These are phyloP conservation scores for Platycheirus rosarum DNA, from an alignment of 2,888 invertebrate species.

Conservation along the genomic window DNA sequence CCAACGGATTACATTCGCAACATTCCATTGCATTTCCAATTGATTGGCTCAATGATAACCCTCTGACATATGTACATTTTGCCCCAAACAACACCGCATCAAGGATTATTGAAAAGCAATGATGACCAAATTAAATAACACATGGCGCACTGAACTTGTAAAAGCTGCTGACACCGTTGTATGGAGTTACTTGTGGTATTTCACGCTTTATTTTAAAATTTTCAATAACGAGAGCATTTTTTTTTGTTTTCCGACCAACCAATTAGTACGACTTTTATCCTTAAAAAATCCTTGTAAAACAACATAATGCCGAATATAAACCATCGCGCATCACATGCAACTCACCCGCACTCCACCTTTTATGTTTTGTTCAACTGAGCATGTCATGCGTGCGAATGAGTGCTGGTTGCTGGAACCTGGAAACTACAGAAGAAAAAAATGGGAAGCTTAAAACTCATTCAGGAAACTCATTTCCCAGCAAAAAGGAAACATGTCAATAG, in stretches of 20 bases:
- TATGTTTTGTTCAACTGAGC: not conserved
- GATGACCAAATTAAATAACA: constrained; percentile 63
- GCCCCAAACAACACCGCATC: not conserved
- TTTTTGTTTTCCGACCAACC: constrained; percentile 51
- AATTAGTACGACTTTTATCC: constrained; percentile 55
- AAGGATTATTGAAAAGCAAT: too few species aligned
- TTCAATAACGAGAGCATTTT: constrained; percentile 19
- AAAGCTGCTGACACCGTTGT: constrained; percentile 5
- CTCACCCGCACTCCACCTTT: not conserved
- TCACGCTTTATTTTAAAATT: constrained; percentile 25
- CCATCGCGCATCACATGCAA: not conserved
- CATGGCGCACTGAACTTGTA: constrained; percentile 42
- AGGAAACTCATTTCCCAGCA: constrained; percentile 70
- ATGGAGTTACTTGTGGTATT: constrained; percentile 24
- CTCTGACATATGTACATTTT: constrained; percentile 45
- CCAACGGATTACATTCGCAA: constrained; percentile 1
- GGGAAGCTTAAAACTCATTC: constrained; percentile 43
- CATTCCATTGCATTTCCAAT: constrained; percentile 44
- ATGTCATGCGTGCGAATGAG: constrained; percentile 27
- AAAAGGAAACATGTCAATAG: constrained; percentile 71
- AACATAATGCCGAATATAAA: constrained; percentile 30
- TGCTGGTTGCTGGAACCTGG: not conserved
- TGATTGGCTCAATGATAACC: constrained; percentile 49
- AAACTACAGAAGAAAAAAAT: not conserved
- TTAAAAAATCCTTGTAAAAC: constrained; percentile 47